Conservation (phyloP, 2,888 invertebrate genomes). For the Nezara viridula region DNA sequence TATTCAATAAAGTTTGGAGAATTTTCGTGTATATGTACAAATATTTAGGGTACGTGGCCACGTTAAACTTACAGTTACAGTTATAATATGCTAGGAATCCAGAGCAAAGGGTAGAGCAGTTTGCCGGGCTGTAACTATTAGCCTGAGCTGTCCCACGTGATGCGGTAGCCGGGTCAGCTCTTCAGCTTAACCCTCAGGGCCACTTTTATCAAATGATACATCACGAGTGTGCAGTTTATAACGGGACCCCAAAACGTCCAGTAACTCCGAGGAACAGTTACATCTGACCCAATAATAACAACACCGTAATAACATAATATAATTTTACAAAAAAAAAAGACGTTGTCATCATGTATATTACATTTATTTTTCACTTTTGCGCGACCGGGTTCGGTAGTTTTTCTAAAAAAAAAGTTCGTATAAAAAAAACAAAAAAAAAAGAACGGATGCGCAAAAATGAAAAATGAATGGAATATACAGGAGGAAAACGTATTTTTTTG, state of each 20-base stretch:
- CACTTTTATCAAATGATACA: constrained; percentile 37
- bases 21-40: too few species aligned
- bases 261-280: background rate
- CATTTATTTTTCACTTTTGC: too few species aligned
- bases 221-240: background rate
- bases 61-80: background rate
- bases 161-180: constrained; percentile 12
- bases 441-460: too few species aligned
- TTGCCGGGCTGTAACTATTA: background rate
- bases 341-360: too few species aligned
- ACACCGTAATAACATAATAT: background rate
- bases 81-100: background rate
- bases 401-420: too few species aligned
- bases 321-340: too few species aligned
- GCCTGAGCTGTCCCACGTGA: background rate
- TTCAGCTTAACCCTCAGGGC: background rate
- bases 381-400: too few species aligned
- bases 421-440: too few species aligned
- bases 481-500: too few species aligned
- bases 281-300: background rate
- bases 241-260: background rate
- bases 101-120: background rate
- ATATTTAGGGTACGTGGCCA: too few species aligned
- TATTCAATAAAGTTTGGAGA: too few species aligned
- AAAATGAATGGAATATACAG: too few species aligned